A percentile compares a stretch with the other conserved stretches of the same genome.
These are phyloP conservation scores for Stomorhina lunata DNA, from an alignment of 2,888 invertebrate species.

Conservation along the genomic window DNA sequence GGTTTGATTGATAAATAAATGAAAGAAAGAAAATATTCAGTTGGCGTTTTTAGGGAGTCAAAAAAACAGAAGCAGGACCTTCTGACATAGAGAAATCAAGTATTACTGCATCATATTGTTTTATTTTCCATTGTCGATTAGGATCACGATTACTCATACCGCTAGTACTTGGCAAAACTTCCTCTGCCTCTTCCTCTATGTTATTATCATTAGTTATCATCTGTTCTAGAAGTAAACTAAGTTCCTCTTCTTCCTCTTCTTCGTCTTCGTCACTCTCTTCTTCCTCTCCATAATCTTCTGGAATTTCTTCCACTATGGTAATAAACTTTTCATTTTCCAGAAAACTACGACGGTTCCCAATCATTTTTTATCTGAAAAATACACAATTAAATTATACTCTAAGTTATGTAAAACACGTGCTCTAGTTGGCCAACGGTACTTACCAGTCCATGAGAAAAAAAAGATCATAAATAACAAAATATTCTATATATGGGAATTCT, in stretches of 20 bases:
- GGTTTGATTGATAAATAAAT: too few species aligned
- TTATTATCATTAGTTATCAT: background rate
- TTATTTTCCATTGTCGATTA: background rate
- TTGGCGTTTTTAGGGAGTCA: background rate
- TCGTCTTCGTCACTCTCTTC: background rate
- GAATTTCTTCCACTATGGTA: background rate
- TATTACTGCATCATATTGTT: background rate
- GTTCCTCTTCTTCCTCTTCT: background rate
- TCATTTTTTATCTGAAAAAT: background rate
- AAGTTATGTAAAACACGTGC: background rate
- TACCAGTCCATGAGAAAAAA: background rate
- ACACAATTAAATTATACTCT: background rate
- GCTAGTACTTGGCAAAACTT: background rate
- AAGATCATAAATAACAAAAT: background rate
- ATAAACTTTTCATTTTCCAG: background rate
- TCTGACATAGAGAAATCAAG: background rate
- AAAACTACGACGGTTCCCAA: background rate
- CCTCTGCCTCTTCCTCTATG: background rate
- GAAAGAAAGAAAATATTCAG: background rate
- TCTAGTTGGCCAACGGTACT: background rate
- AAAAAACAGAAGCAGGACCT: too few species aligned
- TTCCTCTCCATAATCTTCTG: background rate
- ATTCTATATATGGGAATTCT: too few species aligned
- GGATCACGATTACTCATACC: background rate
- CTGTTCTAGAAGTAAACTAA: background rate